Base-by-base conservation (phyloP, 35 echinoderm and acorn worm species). In the Apostichopus japonicus region DNA sequence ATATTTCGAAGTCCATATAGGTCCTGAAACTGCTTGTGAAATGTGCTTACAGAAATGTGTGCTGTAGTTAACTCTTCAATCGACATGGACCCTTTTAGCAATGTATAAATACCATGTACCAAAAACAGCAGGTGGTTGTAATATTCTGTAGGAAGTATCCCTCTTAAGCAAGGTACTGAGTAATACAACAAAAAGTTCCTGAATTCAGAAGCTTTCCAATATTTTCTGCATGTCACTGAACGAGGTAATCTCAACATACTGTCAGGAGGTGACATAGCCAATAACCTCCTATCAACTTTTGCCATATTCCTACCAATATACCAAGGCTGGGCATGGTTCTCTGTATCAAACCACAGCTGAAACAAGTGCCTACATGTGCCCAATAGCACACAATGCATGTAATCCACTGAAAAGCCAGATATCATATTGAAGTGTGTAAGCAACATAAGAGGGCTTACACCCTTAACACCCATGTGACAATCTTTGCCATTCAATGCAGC, bases 321-420 rank as follows among this genome's bases (percentile, higher is more conserved):
- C 94, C 79, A 92, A 5, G 80, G 62, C 75, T 95, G 24, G 15
- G 15, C 16, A 82, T 95, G 90, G 24, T 95, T 86, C 24, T 73
- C 53, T 76, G 79, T 62, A 62, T 92, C 94, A 92, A 92, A 92
- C 94, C 94, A 95, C 55, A 95, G 55, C 17, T 71, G 33, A 17
- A 92, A 24, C 55, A 92, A 92, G 25, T 95, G 90, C 71, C 94
- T 86, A 10, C 92, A 90, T 76, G 84, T 75, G 10, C 94, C 81
- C 59, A 95, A 56, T 56, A 94, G 79, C 7, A 95, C 90, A 88
- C 94, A 92, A 75, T 95, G 90, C 90, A 92, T 86, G 55, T 92
- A 95, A 78, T 95, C 94, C 24, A 92, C 80, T 13, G 82, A 91
- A 87, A 94, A 95, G 10, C 83, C 94, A 25, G 24, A 23, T 15